Conservation (phyloP, 2,113 vertebrate species). For the Saccopteryx bilineata region DNA sequence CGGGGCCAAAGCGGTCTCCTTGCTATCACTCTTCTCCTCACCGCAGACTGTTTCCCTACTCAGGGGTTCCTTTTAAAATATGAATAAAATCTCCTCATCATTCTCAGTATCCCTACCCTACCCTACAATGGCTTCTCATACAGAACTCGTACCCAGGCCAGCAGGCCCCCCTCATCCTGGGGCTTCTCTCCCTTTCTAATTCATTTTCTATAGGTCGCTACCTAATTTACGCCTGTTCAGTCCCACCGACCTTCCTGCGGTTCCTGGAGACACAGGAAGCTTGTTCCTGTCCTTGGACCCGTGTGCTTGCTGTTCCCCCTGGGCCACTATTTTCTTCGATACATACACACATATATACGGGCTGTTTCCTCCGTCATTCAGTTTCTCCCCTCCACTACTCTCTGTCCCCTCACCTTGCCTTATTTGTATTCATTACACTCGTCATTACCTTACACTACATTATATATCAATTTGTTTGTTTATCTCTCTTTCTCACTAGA, state of each 20-base stretch:
- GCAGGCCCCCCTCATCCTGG: background rate
- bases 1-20: background rate
- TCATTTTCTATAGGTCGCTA: background rate
- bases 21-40: background rate
- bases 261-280: background rate
- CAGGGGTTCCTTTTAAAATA: background rate
- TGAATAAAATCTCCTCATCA: background rate
- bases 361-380: background rate
- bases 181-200: background rate
- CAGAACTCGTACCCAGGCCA: background rate
- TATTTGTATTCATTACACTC: conserved; percentile 2
- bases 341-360: background rate
- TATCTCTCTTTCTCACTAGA: conserved; percentile 2
- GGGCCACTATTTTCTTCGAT: background rate
- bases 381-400: background rate
- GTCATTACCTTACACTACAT: background rate
- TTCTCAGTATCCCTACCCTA: background rate
- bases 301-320: background rate
- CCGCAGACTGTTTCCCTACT: background rate
- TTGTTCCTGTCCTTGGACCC: background rate
- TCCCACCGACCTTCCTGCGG: background rate
- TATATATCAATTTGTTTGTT: background rate
- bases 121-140: background rate
- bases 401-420: background rate
- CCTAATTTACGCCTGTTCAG: background rate